Percentiles rank a stretch among this genome's conserved stretches.
phyloP scores from a whole-genome alignment of 1,140 invertebrate species.

The Adoxophyes honmai region DNA sequence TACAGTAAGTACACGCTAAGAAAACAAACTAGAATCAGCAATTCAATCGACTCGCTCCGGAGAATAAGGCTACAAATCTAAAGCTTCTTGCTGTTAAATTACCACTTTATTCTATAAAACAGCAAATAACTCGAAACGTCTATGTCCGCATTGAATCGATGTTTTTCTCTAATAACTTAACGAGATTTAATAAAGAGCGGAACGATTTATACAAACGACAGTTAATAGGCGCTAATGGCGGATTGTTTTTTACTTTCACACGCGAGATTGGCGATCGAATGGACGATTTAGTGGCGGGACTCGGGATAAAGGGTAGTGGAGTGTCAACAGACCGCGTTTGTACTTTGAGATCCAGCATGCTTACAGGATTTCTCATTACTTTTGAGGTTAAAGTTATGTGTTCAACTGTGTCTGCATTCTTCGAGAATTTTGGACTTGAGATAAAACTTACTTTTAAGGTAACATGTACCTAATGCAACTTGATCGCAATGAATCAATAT shows the following conservation, averaged over 20 bases:
- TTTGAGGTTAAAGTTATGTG: too few species aligned
- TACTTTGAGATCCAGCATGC: too few species aligned
- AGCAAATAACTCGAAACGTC: not conserved
- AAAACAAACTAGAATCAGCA: not conserved
- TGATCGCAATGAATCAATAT: too few species aligned
- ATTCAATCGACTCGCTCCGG: constrained; percentile 3
- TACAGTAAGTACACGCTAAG: not conserved
- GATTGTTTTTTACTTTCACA: constrained; percentile 18
- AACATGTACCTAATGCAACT: too few species aligned
- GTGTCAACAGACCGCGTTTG: constrained; percentile 47
- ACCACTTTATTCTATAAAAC: not conserved
- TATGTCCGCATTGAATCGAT: not conserved
- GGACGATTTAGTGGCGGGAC: constrained; percentile 17
- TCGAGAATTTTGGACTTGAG: too few species aligned
- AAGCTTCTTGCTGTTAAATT: not conserved
- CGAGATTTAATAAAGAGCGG: constrained; percentile 2
- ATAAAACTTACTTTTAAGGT: too few species aligned
- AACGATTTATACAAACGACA: constrained; percentile 13
- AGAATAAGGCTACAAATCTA: not conserved
- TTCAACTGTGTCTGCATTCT: too few species aligned
- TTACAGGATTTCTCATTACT: too few species aligned
- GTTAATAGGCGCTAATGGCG: constrained; percentile 19
- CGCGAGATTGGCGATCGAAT: not conserved
- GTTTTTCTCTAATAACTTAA: constrained; percentile 7
- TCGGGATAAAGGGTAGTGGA: constrained; percentile 21